Conservation (phyloP, 2,113 vertebrate genomes). For the Planiliza haematocheilus region DNA sequence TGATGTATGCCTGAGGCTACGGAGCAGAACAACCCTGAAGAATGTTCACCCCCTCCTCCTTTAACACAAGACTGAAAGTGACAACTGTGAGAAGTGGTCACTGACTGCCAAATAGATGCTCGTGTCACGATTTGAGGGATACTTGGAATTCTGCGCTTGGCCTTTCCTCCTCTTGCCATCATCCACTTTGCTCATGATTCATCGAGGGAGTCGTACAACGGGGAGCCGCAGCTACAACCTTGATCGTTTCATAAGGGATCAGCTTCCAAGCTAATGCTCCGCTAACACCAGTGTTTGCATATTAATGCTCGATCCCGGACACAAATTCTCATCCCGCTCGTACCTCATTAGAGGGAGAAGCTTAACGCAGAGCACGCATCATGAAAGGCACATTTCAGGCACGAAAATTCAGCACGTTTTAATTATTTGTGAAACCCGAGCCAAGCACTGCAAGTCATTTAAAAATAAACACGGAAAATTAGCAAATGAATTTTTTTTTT, state of each 20-base stretch:
- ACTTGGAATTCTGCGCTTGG: slow-evolving; percentile 46
- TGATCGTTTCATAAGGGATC: slow-evolving; percentile 38
- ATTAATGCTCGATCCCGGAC: slow-evolving; percentile 22
- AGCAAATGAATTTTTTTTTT: slow-evolving; percentile 3
- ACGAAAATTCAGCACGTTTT: neutral
- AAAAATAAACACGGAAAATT: slow-evolving; percentile 13
- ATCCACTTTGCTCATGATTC: slow-evolving; percentile 35
- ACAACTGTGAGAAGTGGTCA: slow-evolving; percentile 46
- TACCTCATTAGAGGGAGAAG: slow-evolving; percentile 23
- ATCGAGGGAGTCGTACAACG: slow-evolving; percentile 26
- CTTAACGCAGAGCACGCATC: neutral
- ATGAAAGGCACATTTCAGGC: neutral
- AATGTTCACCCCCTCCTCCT: neutral
- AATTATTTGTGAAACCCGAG: neutral
- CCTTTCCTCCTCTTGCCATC: slow-evolving; percentile 22
- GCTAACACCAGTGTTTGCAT: slow-evolving; percentile 29
- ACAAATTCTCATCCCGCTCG: slow-evolving; percentile 8
- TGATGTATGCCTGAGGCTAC: slow-evolving; percentile 36
- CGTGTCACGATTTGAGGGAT: slow-evolving; percentile 34
- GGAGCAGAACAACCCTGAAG: slow-evolving; percentile 35
- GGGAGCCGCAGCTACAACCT: slow-evolving; percentile 46
- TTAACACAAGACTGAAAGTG: slow-evolving; percentile 35
- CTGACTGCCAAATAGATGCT: slow-evolving; percentile 50
- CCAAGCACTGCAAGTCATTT: neutral
- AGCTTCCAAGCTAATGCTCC: slow-evolving; percentile 30